Evolutionary conservation across 2,797 vertebrate genomes (phyloP), one percentile per base, ranked within the genome.

Genomic region (Chelon labrosus): DNA sequence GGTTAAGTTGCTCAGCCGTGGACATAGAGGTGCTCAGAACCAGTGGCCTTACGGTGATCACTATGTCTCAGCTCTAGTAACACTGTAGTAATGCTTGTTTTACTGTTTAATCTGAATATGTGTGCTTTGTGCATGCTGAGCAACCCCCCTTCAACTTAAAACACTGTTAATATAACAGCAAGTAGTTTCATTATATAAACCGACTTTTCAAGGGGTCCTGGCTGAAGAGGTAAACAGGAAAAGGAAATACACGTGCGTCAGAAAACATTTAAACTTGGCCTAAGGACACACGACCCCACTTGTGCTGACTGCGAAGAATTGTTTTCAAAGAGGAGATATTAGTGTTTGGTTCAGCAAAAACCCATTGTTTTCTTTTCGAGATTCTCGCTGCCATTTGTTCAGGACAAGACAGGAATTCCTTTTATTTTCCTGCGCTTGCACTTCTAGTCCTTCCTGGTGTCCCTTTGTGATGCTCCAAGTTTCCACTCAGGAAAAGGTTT

Each of bases 361-460:
- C 74, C 63, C 59, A 80, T 87, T 90, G 87, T 90, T 80, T 86
- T 79, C n/a, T 41, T 65, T 52, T 77, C 52, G 71, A 68, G 68
- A 70, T 64, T 47, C 51, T 78, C 46, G 5, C 63, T 65, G 61
- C 19, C 41, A 50, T 70, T 79, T 79, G 64, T 85, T 73, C 58
- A 54, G 65, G 52, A 77, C 63, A 85, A 72, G 64, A 73, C 65
- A 75, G 81, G 79, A 93, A 89, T 90, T 94, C 92, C 92, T 88
- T 70, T 80, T 81, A 78, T 90, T 92, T 89, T 58, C 82, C 71
- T 88, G 75, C 61, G 65, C 67, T 83, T 84, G 90, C 92, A 91
- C 81, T 93, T 93, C 76, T 83, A 70, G 52, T 52, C 56, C 89
- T 91, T 93, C 91, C 93, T 89, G 85, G 86, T 86, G 72, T 35